Evolutionary conservation across 64 coral and sea anemone species (phyloP), one percentile per base, ranked within the genome.

Genomic region (Anthopleura sola): DNA sequence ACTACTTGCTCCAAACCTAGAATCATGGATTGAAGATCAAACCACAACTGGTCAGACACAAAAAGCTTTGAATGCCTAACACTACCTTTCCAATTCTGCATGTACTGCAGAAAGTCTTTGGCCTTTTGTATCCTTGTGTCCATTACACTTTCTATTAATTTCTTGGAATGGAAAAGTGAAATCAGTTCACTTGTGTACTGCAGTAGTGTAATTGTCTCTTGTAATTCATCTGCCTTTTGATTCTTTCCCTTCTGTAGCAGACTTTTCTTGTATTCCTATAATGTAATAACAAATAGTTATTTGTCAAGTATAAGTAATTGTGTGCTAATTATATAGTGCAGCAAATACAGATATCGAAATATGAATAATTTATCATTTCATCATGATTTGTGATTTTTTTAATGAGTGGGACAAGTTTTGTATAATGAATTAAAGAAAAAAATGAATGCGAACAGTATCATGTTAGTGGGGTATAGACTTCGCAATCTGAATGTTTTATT

Each of bases 1-100:
- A 71, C 85, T 6, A 80, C 89, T 68, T 90, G 13, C 36, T 90
- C 74, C 11, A 85, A 39, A 5, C 89, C 89, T 17, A 85, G 32
- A 8, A 91, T 75, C 89, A 91, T 86, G 0, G 75, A 74, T 44
- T 62, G 50, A 6, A 91, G 39, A 47, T 91, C 89, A 91, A 85
- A 85, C 89, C 89, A 85, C 7, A 91, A 49, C 58, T 91, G 48
- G 33, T 91, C 83, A 78, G 89, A 85, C 18, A 91, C 10, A 68
- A 86, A 86, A n/a, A 85, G 23, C 29, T 83, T 89, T 6, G 83
- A 39, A 0, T 51, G 19, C 2, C 1, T 40, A 24, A 39, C 68
- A 15, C 49, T 85, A 7, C 21, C 75, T 48, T 91, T 85, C 89
- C 83, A 85, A 21, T 31, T 60, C 13, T 75, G 12, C 14, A 91